phyloP scores from a whole-genome alignment of 1,140 invertebrate species.

The Chelonus insularis region DNA sequence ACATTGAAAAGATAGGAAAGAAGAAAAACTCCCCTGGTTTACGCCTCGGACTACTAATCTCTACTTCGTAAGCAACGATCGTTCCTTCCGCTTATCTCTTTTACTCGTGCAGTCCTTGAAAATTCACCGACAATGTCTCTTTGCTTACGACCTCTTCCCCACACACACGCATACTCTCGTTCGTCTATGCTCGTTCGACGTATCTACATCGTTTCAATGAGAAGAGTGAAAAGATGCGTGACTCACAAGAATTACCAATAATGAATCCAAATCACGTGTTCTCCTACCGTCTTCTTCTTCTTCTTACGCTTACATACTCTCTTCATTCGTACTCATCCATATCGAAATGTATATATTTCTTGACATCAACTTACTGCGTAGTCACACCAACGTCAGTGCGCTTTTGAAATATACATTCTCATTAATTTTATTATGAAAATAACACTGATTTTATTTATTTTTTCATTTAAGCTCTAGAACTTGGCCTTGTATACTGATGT shows the following conservation, averaged over 20 bases:
- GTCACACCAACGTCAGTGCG: too few species aligned
- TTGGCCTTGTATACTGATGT: too few species aligned
- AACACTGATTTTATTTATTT: too few species aligned
- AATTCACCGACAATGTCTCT: constrained; percentile 12
- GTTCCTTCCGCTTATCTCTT: background rate
- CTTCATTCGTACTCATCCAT: background rate
- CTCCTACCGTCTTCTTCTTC: background rate
- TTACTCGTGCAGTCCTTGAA: constrained; percentile 4
- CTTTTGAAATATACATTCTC: too few species aligned
- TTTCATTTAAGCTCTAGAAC: too few species aligned
- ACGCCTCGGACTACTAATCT: constrained; percentile 44
- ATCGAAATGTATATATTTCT: background rate
- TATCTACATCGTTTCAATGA: background rate
- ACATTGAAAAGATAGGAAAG: constrained; percentile 37
- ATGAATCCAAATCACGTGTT: constrained; percentile 7
- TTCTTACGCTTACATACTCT: background rate
- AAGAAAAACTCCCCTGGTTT: constrained; percentile 30
- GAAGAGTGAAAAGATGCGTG: constrained; percentile 3
- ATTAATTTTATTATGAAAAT: too few species aligned
- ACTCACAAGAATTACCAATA: constrained; percentile 11
- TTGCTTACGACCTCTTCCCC: background rate
- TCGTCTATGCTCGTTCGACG: too few species aligned
- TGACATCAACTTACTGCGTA: background rate
- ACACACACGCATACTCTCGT: background rate
- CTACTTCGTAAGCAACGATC: constrained; percentile 11